Conservation (phyloP, 1,140 invertebrate genomes). For the Brachionus koreanus region DNA sequence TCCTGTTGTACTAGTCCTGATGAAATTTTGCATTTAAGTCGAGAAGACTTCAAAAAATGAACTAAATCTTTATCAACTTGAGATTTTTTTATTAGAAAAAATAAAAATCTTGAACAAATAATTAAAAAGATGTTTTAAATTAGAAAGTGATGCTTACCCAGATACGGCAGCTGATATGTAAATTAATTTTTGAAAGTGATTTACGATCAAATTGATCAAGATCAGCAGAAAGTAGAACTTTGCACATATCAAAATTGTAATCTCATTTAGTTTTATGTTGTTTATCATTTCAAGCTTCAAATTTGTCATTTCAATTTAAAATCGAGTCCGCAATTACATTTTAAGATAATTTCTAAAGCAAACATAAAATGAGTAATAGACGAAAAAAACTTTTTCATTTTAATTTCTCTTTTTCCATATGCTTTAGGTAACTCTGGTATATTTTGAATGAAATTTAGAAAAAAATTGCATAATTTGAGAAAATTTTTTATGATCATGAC, state of each 20-base stretch:
- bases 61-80: neutral
- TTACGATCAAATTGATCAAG: neutral
- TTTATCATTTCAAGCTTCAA: neutral
- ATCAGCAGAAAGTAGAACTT: neutral
- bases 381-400: neutral
- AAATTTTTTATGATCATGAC: slow-evolving; percentile 35
- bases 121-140: neutral
- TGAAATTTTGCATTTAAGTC: neutral
- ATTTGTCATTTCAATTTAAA: neutral
- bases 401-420: neutral
- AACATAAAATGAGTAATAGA: neutral
- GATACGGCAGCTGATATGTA: neutral
- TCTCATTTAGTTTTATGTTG: neutral
- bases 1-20: neutral
- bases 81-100: neutral
- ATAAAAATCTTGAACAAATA: neutral
- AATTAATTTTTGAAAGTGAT: neutral
- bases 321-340: neutral
- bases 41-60: neutral
- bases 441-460: neutral
- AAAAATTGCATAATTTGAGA: neutral
- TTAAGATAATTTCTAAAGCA: neutral
- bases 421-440: neutral
- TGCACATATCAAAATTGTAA: neutral
- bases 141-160: neutral